Evolutionary conservation across 1,140 invertebrate species (phyloP), one percentile per base, ranked within the genome.

Genomic region (Rhynchophorus ferrugineus): DNA sequence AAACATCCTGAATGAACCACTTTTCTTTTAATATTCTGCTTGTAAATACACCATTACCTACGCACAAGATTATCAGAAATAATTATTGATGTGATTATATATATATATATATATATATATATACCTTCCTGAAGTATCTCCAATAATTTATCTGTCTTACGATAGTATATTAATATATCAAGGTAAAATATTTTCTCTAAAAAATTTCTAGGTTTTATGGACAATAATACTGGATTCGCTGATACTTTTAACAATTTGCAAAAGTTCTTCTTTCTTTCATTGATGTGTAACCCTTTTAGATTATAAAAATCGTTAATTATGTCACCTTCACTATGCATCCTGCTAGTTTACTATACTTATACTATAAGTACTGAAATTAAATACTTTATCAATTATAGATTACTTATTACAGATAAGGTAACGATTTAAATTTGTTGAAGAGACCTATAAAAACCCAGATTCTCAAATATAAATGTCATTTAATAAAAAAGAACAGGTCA

Each of bases 1-100:
- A 42, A 11, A 14, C 38, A 16, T 49, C 37, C 29, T 49, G 14
- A 42, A 49, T 42, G 24, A 49, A 41, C 47, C 47, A 49, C 42
- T 49, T 49, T 17, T 49, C 19, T 34, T 49, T 49, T 17, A 49
- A 34, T n/a, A 49, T 49, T n/a, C 17, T 24, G 37, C 47, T 49
- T 3, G 29, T 35, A 11, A 42, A 34, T 13, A 42, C 38, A 16
- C 37, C 47, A 33, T 44, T 44, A 22, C 49, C 41, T 44, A 17
- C n/a, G n/a, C n/a, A n/a, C n/a, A n/a, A n/a, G n/a, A n/a, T n/a
- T n/a, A n/a, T n/a, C n/a, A n/a, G n/a, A n/a, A n/a, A n/a, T n/a
- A n/a, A n/a, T n/a, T n/a, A n/a, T n/a, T n/a, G 24, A 29, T 29
- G 24, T 6, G 11, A 29, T 6, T 29, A 29, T 29, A 29, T 29